These are phyloP conservation scores for Chalcosyrphus nemorum DNA, from an alignment of 2,888 invertebrate genomes.

Conservation along the genomic window DNA sequence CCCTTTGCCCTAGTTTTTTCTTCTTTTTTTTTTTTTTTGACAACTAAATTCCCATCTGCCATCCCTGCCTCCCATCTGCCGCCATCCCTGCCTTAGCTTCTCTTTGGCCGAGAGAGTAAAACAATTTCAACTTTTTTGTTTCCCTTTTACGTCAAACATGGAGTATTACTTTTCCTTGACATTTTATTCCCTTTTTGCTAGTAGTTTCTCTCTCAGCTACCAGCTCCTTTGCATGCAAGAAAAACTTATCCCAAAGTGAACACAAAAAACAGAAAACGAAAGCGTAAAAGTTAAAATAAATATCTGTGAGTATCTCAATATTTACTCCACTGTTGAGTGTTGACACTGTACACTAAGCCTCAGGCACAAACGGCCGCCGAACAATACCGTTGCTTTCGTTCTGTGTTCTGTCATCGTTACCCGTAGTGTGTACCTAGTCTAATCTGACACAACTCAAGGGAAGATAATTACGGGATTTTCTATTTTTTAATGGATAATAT, in stretches of 20 bases:
- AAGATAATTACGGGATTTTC: conserved; percentile 52
- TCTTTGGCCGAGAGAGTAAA: background rate
- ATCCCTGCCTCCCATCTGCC: background rate
- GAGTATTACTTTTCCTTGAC: conserved; percentile 48
- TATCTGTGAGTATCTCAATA: conserved; percentile 38
- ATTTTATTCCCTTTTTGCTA: conserved; percentile 37
- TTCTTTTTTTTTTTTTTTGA: background rate
- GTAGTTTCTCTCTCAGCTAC: background rate
- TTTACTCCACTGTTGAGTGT: conserved; percentile 56
- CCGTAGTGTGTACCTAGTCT: conserved; percentile 31
- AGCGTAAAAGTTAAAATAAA: conserved; percentile 27
- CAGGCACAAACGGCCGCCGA: conserved; percentile 13
- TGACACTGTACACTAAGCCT: conserved; percentile 44
- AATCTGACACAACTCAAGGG: conserved; percentile 63
- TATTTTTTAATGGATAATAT: conserved; percentile 39
- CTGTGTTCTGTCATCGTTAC: background rate
- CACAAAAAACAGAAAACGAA: background rate
- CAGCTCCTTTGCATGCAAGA: background rate
- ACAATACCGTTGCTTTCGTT: conserved; percentile 18
- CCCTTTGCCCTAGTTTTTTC: background rate
- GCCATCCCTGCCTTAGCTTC: background rate
- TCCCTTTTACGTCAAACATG: conserved; percentile 21
- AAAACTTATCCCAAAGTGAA: conserved; percentile 2
- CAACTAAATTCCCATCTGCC: background rate
- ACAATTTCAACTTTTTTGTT: conserved; percentile 16